A percentile compares a stretch with the other conserved stretches of the same genome.
Evolutionary conservation across 2,113 vertebrate genomes (phyloP).

Genomic region (Amazona guildingii): DNA sequence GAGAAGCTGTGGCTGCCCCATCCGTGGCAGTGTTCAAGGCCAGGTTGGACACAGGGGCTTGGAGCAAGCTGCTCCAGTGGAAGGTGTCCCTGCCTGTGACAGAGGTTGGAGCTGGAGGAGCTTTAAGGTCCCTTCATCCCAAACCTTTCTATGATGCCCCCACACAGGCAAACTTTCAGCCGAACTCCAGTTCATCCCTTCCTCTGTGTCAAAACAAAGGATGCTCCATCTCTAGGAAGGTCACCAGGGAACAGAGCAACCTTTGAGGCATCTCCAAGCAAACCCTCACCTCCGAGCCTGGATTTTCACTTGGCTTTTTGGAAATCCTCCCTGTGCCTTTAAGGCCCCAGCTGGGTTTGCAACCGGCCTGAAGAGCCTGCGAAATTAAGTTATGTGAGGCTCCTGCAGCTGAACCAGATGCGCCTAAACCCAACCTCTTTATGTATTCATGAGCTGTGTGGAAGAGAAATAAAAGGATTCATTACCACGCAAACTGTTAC

Average conservation of each 20-base stretch:
- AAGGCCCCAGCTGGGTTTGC: conserved; percentile 78
- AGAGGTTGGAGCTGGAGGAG: neutral
- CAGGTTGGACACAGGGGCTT: too few relatives aligned
- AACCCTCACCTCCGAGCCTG: rapidly evolving
- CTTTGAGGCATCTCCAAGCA: neutral
- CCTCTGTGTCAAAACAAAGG: neutral
- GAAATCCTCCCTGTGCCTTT: conserved; percentile 54
- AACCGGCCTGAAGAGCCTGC: conserved; percentile 37
- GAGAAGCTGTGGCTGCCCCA: too few relatives aligned
- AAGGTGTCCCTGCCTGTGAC: neutral
- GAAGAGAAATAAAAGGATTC: conserved; percentile 98
- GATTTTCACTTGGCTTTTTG: neutral
- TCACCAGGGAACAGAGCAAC: rapidly evolving
- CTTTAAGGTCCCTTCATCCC: neutral
- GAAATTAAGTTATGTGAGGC: conserved; percentile 70
- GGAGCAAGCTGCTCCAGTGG: neutral
- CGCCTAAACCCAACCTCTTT: conserved; percentile 76
- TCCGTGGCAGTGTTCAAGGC: too few relatives aligned
- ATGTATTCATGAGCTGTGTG: conserved; percentile 97
- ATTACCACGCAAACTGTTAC: conserved; percentile 98
- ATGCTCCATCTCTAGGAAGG: neutral
- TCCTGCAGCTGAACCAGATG: conserved; percentile 69
- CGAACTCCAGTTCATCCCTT: rapidly evolving
- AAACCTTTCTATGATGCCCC: neutral
- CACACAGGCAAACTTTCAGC: neutral